Base-by-base conservation (phyloP, 2,888 invertebrate species). In the Listrodromus nycthemerus region DNA sequence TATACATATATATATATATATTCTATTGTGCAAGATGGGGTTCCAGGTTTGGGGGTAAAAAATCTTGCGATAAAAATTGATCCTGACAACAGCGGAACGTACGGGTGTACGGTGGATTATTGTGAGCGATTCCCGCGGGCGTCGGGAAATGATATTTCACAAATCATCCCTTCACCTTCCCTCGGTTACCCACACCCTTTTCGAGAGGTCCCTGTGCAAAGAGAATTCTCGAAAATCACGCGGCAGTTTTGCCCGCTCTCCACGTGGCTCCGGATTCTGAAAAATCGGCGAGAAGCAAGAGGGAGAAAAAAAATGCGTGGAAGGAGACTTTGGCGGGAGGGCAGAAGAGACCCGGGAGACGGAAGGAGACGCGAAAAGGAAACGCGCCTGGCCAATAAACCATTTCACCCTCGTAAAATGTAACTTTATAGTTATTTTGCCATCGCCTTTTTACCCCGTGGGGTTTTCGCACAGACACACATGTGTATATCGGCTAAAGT, bases 361-460 rank as follows among this genome's bases (percentile, higher is more conserved):
- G 66, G 63, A 55, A 41, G 1, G 80, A 71, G 73, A 82, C 70
- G 76, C 66, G 63, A 80, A 71, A 48, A 66, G 24, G 80, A 86
- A 87, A 88, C 74, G 82, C 70, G 82, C 80, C 86, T 78, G 78
- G 84, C 84, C 88, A 89, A 88, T 90, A 91, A 90, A 86, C 88
- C 77, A 81, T 77, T 80, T 82, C 84, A 79, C 83, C 85, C 82
- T 86, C 90, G 88, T 89, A 89, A 89, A 90, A 87, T 86, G 87
- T 87, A 89, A 90, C 88, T 90, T 90, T 89, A 89, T 89, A 89
- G 90, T 89, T 90, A 90, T 90, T 90, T 89, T 87, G 87, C 89
- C 88, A 89, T 90, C 89, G 88, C 90, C 89, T 85, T 84, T 85
- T 82, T 79, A 61, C 74, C 63, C 80, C 74, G 24, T 27, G 50